Evolutionary conservation across 2,113 vertebrate genomes (phyloP).

Genomic region (Anthoscopus minutus): DNA sequence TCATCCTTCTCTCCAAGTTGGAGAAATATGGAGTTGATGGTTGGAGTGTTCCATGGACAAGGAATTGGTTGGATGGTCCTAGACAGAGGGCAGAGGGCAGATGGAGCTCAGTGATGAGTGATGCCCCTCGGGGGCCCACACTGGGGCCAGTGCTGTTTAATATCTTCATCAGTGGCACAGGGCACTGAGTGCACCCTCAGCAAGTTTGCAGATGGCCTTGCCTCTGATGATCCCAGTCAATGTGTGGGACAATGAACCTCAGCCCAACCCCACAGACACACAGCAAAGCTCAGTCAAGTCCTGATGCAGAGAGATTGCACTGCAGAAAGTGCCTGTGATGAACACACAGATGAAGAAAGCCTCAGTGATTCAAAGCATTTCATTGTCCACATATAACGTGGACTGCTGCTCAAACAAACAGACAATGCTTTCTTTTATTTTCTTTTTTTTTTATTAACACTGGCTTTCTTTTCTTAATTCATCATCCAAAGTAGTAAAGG

Average conservation of each 20-base stretch:
- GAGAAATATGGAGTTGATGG: not conserved
- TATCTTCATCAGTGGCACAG: not conserved
- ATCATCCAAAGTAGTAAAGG: not conserved
- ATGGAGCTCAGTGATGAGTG: not conserved
- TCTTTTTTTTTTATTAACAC: not conserved
- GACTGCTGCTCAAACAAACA: not conserved
- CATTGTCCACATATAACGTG: not conserved
- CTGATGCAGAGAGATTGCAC: not conserved
- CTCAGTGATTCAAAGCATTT: not conserved
- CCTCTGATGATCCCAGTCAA: not conserved
- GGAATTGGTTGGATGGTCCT: not conserved
- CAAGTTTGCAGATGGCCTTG: not conserved
- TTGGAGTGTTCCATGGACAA: not conserved
- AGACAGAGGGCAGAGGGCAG: not conserved
- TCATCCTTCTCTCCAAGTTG: not conserved
- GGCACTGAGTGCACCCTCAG: not conserved
- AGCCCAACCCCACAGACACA: not conserved
- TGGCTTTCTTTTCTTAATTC: not conserved
- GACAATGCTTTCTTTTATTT: not conserved
- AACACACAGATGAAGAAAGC: not conserved
- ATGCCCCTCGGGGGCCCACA: accelerated
- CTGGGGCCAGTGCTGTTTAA: not conserved
- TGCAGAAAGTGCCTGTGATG: not conserved
- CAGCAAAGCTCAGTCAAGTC: not conserved
- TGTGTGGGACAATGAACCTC: not conserved